Percentiles rank a stretch among this genome's conserved stretches.
phyloP scores from a whole-genome alignment of 2,888 invertebrate genomes.

The Crocallis elinguaria region DNA sequence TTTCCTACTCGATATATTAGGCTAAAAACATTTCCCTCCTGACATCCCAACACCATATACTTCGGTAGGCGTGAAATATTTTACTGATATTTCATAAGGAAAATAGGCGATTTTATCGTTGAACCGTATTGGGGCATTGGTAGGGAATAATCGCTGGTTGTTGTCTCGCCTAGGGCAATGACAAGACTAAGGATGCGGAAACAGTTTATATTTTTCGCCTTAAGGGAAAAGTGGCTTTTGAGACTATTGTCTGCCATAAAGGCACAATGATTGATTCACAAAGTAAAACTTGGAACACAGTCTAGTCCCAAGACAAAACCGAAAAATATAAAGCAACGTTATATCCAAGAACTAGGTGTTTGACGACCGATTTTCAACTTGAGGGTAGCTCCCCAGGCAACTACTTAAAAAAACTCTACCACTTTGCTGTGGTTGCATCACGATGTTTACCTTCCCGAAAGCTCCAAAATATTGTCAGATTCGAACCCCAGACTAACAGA shows the following conservation, averaged over 20 bases:
- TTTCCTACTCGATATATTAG: too few species aligned
- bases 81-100: background rate
- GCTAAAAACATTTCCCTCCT: background rate
- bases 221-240: background rate
- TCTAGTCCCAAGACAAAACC: too few species aligned
- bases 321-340: too few species aligned
- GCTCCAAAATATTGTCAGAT: too few species aligned
- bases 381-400: too few species aligned
- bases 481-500: too few species aligned
- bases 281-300: too few species aligned
- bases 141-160: background rate
- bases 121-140: conserved; percentile 1
- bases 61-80: background rate
- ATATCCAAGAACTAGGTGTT: too few species aligned
- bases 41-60: background rate
- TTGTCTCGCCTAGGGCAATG: background rate
- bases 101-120: background rate
- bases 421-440: too few species aligned
- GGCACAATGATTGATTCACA: background rate
- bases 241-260: background rate
- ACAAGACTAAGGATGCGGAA: background rate
- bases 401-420: too few species aligned
- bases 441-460: too few species aligned
- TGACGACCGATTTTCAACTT: too few species aligned
- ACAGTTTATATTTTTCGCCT: background rate